These are phyloP conservation scores for Iselma pallidipennis DNA, from an alignment of 2,888 invertebrate species.

Conservation along the genomic window DNA sequence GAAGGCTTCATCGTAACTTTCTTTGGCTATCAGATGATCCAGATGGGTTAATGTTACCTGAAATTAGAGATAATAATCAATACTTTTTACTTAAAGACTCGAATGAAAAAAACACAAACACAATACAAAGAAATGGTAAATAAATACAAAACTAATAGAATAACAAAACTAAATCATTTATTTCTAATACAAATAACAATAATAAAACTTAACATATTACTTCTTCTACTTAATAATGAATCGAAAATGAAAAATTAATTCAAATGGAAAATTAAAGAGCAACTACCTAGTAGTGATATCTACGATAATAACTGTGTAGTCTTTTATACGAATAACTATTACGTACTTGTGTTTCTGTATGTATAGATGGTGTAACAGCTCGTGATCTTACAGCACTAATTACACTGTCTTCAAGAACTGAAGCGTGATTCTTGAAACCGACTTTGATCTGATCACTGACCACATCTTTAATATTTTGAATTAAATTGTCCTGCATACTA, in stretches of 20 bases:
- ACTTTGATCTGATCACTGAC: conserved; percentile 55
- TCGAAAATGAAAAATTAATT: conserved; percentile 11
- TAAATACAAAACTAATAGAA: background rate
- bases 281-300: conserved; percentile 7
- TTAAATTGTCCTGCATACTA: conserved; percentile 55
- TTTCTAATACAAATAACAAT: conserved; percentile 10
- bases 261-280: conserved; percentile 2
- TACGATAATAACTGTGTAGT: conserved; percentile 8
- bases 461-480: conserved; percentile 50
- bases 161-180: conserved; percentile 16
- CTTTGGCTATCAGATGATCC: conserved; percentile 67
- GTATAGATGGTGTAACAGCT: conserved; percentile 75
- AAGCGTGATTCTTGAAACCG: conserved; percentile 64
- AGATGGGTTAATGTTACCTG: conserved; percentile 70
- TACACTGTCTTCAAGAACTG: conserved; percentile 63
- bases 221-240: background rate
- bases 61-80: conserved; percentile 21
- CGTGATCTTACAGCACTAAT: conserved; percentile 68
- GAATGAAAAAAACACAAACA: too few species aligned
- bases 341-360: conserved; percentile 59
- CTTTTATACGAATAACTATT: conserved; percentile 18
- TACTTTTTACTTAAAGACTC: too few species aligned
- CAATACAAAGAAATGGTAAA: conserved; percentile 1
- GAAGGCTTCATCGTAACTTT: conserved; percentile 86
- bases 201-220: background rate